Evolutionary conservation across 2,797 vertebrate species (phyloP), one percentile per base, ranked within the genome.

Genomic region (Hybognathus amarus): DNA sequence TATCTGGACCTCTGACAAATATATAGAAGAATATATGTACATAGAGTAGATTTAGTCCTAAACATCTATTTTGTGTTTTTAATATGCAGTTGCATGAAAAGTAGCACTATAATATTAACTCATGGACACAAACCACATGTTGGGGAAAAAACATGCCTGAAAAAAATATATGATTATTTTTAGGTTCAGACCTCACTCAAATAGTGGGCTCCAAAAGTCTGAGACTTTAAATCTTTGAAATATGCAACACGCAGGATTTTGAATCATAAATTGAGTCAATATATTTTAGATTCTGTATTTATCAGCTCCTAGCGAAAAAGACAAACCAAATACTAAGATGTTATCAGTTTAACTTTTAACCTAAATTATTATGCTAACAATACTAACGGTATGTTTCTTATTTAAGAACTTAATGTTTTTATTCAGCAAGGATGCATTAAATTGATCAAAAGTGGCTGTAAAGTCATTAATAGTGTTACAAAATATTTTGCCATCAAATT

Each of bases 31-130:
- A 66, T 71, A 47, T 77, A 76, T 54, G 56, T 66, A 83, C 52
- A 30, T 74, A 68, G 61, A 80, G 80, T 77, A 84, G 78, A 78
- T 45, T 80, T 73, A 81, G 76, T 52, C 67, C 78, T 81, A 76
- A 84, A 76, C 66, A 80, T 63, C 76, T 83, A 77, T 86, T 86
- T 85, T 73, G 20, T 71, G 64, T 70, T 54, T 79, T 66, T 79
- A 56, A 82, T 76, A 70, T 82, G 64, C 45, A 77, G 38, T 79
- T 66, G 59, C 71, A 56, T 56, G 63, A 77, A 50, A 73, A 73
- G 78, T 78, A 73, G 83, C 80, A 85, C 81, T 88, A 18, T 83
- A 61, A 42, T 83, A 30, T 67, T 52, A 68, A 79, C 30, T 50
- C 8, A 4, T n/a, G 59, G 11, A 33, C 42, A 64, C 18, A n/a